Conservation (phyloP, 2,797 vertebrate genomes). For the Coregonus sp. region DNA sequence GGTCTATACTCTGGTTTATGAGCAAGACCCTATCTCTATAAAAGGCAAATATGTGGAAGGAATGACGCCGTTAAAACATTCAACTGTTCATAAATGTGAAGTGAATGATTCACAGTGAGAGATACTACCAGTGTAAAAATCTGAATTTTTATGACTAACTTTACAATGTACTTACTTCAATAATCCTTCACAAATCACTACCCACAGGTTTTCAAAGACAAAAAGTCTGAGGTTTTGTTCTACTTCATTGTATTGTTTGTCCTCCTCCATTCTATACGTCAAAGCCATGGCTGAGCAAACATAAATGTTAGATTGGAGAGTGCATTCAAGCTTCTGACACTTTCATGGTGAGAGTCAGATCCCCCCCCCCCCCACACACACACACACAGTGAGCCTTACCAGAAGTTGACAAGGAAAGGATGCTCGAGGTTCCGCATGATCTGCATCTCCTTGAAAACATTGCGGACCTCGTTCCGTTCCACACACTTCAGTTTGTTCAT, state of each 20-base stretch:
- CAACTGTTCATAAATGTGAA: not conserved
- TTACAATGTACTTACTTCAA: not conserved
- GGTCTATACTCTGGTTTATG: not conserved
- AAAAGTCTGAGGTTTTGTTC: not conserved
- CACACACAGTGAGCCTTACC: slow-evolving; percentile 67
- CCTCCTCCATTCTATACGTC: not conserved
- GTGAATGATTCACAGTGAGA: not conserved
- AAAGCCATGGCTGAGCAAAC: not conserved
- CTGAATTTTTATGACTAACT: not conserved
- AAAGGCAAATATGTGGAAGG: not conserved
- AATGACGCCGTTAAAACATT: not conserved
- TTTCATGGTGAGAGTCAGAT: not conserved
- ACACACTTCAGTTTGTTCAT: slow-evolving; percentile 98
- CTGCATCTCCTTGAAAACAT: slow-evolving; percentile 96
- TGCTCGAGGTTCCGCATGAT: slow-evolving; percentile 98
- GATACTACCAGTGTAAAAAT: not conserved
- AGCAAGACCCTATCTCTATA: too few relatives aligned
- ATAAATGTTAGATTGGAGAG: not conserved
- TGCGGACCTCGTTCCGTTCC: slow-evolving; percentile 94
- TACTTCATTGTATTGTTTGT: not conserved
- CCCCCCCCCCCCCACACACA: not conserved
- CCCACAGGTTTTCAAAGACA: not conserved
- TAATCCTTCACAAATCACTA: not conserved
- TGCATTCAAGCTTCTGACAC: not conserved
- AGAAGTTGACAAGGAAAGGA: slow-evolving; percentile 95